Conservation (phyloP, 64 coral and sea anemone species). For the Cladopsammia gracilis region DNA sequence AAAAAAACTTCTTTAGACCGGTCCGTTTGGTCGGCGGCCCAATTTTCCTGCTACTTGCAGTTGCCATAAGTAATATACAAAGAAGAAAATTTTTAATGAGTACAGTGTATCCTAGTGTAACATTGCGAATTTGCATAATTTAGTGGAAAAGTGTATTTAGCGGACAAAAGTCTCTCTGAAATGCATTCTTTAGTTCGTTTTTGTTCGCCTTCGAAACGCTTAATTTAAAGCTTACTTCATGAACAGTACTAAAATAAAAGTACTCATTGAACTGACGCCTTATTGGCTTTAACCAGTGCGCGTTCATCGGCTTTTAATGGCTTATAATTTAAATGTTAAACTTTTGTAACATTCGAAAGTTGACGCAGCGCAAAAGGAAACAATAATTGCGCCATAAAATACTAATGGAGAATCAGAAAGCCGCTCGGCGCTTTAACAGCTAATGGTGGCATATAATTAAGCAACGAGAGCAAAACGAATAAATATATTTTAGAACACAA, state of each 20-base stretch:
- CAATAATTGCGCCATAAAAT: constrained; percentile 16
- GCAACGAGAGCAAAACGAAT: not conserved
- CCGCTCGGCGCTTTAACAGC: not conserved
- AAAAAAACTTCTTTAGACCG: not conserved
- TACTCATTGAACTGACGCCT: not conserved
- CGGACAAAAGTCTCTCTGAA: constrained; percentile 32
- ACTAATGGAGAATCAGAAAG: not conserved
- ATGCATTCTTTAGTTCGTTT: constrained; percentile 43
- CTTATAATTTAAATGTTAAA: constrained; percentile 33
- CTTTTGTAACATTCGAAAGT: constrained; percentile 10
- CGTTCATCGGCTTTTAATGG: constrained; percentile 20
- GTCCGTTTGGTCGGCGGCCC: not conserved
- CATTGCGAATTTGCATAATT: constrained; percentile 51
- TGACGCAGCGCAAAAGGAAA: constrained; percentile 2
- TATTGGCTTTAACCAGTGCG: constrained; percentile 22
- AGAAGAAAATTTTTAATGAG: constrained; percentile 28
- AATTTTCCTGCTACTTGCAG: not conserved
- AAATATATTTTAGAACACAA: constrained; percentile 31
- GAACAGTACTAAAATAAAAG: constrained; percentile 1
- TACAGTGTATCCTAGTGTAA: not conserved
- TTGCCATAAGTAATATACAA: not conserved
- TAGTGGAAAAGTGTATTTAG: constrained; percentile 52
- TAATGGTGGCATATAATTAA: constrained; percentile 17
- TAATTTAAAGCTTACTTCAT: constrained; percentile 1
- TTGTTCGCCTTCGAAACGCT: constrained; percentile 22